A percentile compares a stretch with the other conserved stretches of the same genome.
Evolutionary conservation across 1,140 invertebrate species (phyloP).

Genomic region (Sycobia sp.): DNA sequence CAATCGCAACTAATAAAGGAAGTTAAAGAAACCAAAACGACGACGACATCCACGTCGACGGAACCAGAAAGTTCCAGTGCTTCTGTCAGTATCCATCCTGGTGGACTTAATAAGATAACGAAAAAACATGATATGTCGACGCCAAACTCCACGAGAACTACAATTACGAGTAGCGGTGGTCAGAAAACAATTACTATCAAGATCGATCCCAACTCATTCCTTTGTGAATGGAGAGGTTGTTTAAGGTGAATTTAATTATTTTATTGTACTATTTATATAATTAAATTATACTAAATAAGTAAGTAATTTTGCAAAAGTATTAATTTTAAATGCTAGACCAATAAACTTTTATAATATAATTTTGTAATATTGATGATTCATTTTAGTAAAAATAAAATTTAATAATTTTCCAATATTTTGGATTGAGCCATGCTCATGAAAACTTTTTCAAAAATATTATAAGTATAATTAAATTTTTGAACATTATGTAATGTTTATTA

Average conservation of each 20-base stretch:
- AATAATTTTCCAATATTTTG: too few relatives aligned
- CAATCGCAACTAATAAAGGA: conserved; percentile 33
- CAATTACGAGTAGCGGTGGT: not conserved
- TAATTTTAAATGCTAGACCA: too few relatives aligned
- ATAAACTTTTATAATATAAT: too few relatives aligned
- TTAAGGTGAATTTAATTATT: conserved; percentile 65
- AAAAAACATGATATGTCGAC: conserved; percentile 45
- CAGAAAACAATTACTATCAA: conserved; percentile 57
- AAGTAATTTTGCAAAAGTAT: too few relatives aligned
- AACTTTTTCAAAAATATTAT: too few relatives aligned
- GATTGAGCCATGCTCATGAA: too few relatives aligned
- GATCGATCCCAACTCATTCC: conserved; percentile 66
- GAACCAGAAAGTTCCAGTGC: conserved; percentile 45
- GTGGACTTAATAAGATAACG: conserved; percentile 43
- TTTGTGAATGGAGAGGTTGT: conserved; percentile 93
- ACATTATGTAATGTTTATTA: too few relatives aligned
- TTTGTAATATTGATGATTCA: too few relatives aligned
- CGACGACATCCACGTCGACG: conserved; percentile 49
- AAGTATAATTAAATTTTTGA: too few relatives aligned
- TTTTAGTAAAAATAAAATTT: too few relatives aligned
- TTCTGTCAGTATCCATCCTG: not conserved
- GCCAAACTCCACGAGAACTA: conserved; percentile 30
- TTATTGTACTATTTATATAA: conserved; percentile 23
- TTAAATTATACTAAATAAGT: conserved; percentile 16
- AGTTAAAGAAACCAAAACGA: conserved; percentile 45